Conservation (phyloP, 1,140 invertebrate species). For the Aphelinus certus region DNA sequence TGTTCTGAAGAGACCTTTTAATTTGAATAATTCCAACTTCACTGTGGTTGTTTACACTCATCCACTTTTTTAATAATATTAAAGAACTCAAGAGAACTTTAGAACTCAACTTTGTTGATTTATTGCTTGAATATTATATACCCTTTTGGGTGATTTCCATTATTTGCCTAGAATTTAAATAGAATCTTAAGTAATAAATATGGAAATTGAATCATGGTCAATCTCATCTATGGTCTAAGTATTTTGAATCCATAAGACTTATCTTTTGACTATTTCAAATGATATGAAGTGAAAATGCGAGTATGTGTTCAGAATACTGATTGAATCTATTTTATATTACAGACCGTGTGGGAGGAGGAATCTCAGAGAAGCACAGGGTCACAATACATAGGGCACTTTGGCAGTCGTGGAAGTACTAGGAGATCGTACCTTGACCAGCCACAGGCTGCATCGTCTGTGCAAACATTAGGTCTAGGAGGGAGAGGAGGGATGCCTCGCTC, state of each 20-base stretch:
- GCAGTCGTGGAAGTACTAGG: too few species aligned
- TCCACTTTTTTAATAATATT: conserved; percentile 2
- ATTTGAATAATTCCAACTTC: conserved; percentile 15
- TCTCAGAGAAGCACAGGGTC: conserved; percentile 28
- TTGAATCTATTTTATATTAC: conserved; percentile 16
- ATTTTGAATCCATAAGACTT: background rate
- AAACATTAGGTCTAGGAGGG: conserved; percentile 43
- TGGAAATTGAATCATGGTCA: too few species aligned
- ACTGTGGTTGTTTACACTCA: conserved; percentile 9
- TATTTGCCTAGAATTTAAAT: too few species aligned
- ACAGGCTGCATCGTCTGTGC: conserved; percentile 11
- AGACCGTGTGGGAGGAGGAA: conserved; percentile 44
- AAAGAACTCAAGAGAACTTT: too few species aligned
- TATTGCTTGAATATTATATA: background rate
- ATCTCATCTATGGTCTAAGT: background rate
- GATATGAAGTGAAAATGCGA: too few species aligned
- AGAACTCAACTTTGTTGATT: conserved; percentile 6
- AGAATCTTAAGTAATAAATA: too few species aligned
- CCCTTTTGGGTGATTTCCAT: too few species aligned
- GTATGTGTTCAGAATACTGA: too few species aligned
- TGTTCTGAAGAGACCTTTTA: background rate
- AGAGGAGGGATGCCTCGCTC: conserved; percentile 64
- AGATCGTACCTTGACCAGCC: background rate
- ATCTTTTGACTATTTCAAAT: too few species aligned
- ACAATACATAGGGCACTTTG: conserved; percentile 19